phyloP scores from a whole-genome alignment of 2,888 invertebrate genomes.

The Nemotelus nigrinus region DNA sequence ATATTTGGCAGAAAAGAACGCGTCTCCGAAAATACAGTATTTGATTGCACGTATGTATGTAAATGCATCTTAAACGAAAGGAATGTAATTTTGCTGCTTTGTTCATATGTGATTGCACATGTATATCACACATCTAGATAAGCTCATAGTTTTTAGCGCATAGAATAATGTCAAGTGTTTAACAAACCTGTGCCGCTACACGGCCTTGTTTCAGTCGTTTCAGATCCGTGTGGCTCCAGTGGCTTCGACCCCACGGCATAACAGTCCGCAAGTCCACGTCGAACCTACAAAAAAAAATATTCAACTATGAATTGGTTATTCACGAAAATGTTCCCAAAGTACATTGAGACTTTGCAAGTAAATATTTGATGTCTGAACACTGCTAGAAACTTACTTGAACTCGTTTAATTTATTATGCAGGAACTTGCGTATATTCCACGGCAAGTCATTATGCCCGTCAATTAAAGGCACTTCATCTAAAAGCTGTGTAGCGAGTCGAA shows the following conservation, averaged over 20 bases:
- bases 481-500: slow-evolving; percentile 77
- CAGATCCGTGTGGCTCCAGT: slow-evolving; percentile 84
- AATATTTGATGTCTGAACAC: neutral
- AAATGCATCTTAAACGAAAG: too few relatives aligned
- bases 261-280: slow-evolving; percentile 75
- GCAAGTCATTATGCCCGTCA: slow-evolving; percentile 90
- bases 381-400: slow-evolving; percentile 69
- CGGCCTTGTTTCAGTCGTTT: slow-evolving; percentile 77
- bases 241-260: slow-evolving; percentile 76
- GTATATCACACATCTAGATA: too few relatives aligned
- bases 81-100: too few relatives aligned
- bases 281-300: slow-evolving; percentile 66
- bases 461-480: slow-evolving; percentile 82
- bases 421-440: slow-evolving; percentile 91
- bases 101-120: too few relatives aligned
- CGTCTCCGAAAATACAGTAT: too few relatives aligned
- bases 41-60: too few relatives aligned
- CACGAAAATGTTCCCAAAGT: slow-evolving; percentile 10
- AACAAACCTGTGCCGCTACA: slow-evolving; percentile 77
- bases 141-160: too few relatives aligned
- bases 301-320: slow-evolving; percentile 12
- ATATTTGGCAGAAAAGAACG: too few relatives aligned
- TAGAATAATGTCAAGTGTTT: too few relatives aligned
- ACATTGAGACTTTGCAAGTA: slow-evolving; percentile 14
- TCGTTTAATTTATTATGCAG: slow-evolving; percentile 88